phyloP scores from a whole-genome alignment of 2,113 vertebrate species.

The Peromyscus californicus region DNA sequence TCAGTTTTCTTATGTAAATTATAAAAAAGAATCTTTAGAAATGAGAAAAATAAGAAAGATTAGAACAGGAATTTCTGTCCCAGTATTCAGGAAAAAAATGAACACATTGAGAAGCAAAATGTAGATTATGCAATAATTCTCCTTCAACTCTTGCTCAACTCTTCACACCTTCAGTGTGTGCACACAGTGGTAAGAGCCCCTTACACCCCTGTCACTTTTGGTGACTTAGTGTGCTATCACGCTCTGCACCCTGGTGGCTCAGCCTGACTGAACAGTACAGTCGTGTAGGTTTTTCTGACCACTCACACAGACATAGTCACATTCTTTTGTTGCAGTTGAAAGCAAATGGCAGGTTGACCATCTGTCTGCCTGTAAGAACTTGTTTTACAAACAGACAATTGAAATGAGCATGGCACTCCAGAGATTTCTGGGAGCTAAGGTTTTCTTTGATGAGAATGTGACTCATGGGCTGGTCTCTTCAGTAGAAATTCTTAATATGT shows the following conservation, averaged over 20 bases:
- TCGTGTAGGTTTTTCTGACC: neutral
- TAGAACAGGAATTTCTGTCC: neutral
- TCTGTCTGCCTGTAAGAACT: slow-evolving; percentile 13
- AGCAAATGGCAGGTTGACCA: neutral
- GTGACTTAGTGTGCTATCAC: neutral
- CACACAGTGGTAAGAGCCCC: neutral
- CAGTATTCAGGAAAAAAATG: neutral
- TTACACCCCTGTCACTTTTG: neutral
- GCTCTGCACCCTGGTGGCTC: neutral
- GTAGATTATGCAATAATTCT: neutral
- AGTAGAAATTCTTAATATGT: neutral
- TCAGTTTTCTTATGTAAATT: neutral
- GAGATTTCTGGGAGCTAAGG: neutral
- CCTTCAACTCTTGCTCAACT: neutral
- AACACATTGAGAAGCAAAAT: neutral
- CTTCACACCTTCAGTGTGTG: neutral
- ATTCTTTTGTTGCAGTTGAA: neutral
- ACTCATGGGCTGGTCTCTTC: neutral
- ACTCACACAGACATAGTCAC: neutral
- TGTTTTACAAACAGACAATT: slow-evolving; percentile 3
- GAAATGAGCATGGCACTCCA: neutral
- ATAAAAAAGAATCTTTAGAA: slow-evolving; percentile 15
- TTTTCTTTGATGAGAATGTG: slow-evolving; percentile 9
- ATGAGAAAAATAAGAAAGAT: neutral
- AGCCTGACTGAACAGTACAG: neutral